A percentile compares a stretch with the other conserved stretches of the same genome.
Evolutionary conservation across 2,797 vertebrate genomes (phyloP).

Genomic region (Catamblyrhynchus diadema): DNA sequence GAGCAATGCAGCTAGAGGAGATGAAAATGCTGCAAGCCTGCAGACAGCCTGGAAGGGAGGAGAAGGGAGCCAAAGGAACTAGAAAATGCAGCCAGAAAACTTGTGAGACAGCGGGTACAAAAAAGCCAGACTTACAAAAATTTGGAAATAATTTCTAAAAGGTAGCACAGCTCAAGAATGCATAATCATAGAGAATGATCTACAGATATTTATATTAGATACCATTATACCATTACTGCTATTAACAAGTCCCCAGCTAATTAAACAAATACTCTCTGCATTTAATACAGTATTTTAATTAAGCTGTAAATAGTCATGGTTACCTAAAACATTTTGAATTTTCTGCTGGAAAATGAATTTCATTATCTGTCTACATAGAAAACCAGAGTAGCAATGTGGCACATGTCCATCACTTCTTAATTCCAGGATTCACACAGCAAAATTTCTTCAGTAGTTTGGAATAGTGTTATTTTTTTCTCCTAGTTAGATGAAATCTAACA

Average conservation of each 20-base stretch:
- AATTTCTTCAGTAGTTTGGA: not conserved
- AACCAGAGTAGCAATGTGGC: not conserved
- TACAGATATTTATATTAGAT: not conserved
- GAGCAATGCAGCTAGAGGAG: not conserved
- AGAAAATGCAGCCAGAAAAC: not conserved
- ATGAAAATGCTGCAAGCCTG: constrained; percentile 10
- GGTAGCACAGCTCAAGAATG: not conserved
- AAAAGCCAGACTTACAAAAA: not conserved
- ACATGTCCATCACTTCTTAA: not conserved
- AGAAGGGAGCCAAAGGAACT: constrained; percentile 9
- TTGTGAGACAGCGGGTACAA: not conserved
- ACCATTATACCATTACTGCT: not conserved
- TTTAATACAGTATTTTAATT: not conserved
- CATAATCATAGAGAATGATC: accelerated
- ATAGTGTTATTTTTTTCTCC: not conserved
- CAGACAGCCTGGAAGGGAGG: not conserved
- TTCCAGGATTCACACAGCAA: not conserved
- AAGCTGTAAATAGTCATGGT: not conserved
- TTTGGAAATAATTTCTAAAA: not conserved
- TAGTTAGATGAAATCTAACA: not conserved
- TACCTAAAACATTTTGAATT: not conserved
- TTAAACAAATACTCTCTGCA: not conserved
- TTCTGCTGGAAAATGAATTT: not conserved
- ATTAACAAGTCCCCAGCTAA: not conserved
- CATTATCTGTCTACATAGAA: not conserved